Conservation (phyloP, 2,797 vertebrate genomes). For the Caiman crocodilus region DNA sequence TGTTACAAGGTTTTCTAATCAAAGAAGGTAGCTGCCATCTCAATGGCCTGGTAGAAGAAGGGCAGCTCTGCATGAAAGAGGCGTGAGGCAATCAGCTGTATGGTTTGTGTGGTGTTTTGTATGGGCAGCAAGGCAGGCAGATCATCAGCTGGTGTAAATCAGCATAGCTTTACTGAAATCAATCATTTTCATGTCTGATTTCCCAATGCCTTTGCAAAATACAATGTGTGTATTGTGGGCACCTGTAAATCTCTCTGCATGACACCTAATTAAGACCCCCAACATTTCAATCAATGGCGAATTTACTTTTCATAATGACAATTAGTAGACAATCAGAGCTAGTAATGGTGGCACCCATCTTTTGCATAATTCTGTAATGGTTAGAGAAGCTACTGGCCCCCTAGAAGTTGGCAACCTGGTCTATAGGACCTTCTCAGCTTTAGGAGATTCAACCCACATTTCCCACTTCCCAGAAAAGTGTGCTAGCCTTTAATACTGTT, state of each 20-base stretch:
- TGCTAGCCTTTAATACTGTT: too few species aligned
- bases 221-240: rapidly evolving
- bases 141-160: neutral
- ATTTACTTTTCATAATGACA: neutral
- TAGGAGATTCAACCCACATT: too few species aligned
- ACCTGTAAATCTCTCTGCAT: neutral
- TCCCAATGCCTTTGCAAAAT: neutral
- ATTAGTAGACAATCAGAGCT: too few species aligned
- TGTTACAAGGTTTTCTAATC: slow-evolving; percentile 39
- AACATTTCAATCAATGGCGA: neutral
- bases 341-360: too few species aligned
- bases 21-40: slow-evolving; percentile 30
- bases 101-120: rapidly evolving
- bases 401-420: too few species aligned
- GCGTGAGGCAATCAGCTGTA: neutral
- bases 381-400: too few species aligned
- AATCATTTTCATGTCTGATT: neutral
- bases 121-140: neutral
- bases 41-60: slow-evolving; percentile 25
- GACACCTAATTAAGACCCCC: neutral
- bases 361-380: too few species aligned
- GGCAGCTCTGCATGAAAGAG: slow-evolving; percentile 22
- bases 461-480: too few species aligned
- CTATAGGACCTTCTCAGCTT: too few species aligned
- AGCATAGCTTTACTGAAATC: rapidly evolving